Evolutionary conservation across 2,888 invertebrate species (phyloP).

Genomic region (Melanostoma mellinum): DNA sequence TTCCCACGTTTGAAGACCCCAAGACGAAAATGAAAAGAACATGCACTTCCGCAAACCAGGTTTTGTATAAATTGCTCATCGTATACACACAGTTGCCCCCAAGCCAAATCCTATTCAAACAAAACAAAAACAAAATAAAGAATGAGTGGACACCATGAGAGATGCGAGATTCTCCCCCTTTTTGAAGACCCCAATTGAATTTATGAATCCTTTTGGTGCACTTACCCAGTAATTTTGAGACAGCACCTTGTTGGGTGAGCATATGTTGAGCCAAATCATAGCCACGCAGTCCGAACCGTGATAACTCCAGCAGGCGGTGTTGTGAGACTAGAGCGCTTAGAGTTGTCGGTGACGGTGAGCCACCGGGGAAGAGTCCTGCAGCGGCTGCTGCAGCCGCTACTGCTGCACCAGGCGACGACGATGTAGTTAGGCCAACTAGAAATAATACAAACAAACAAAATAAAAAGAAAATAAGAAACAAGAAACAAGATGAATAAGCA

Average conservation of each 20-base stretch:
- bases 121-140: neutral
- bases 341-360: conserved; percentile 83
- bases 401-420: conserved; percentile 73
- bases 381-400: conserved; percentile 79
- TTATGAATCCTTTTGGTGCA: conserved; percentile 73
- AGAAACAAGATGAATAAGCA: conserved; percentile 54
- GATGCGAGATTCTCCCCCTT: neutral
- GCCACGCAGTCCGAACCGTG: conserved; percentile 91
- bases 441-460: conserved; percentile 37
- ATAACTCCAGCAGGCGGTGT: conserved; percentile 91
- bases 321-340: conserved; percentile 89
- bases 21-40: neutral
- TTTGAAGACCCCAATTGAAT: conserved; percentile 44
- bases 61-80: conserved; percentile 42
- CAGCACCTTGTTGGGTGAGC: conserved; percentile 95
- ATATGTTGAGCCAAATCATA: conserved; percentile 96
- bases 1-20: conserved; percentile 4
- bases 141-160: conserved; percentile 10
- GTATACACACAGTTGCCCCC: conserved; percentile 28
- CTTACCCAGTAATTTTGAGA: conserved; percentile 94
- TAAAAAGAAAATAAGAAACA: conserved; percentile 39
- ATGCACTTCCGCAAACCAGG: conserved; percentile 44
- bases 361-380: conserved; percentile 78
- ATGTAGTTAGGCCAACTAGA: conserved; percentile 75
- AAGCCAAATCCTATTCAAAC: conserved; percentile 41